Base-by-base conservation (phyloP, 2,797 vertebrate genomes). In the Tokudaia muenninki region DNA sequence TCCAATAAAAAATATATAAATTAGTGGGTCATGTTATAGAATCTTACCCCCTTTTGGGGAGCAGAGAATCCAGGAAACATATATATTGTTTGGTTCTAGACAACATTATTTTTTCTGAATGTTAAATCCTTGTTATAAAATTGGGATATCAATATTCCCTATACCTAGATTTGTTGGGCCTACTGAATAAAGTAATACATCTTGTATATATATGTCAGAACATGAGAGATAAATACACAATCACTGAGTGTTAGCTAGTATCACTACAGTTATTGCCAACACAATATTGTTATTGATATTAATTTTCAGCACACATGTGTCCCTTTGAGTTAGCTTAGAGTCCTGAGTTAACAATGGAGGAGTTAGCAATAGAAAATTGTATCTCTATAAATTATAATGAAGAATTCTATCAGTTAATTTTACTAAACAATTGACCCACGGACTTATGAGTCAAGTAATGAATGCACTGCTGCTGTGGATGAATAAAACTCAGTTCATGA, bases 321-420 rank as follows among this genome's bases (percentile, higher is more conserved):
- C 55, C 55, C n/a, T 82, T 82, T 22, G 26, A 44, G 81, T 63
- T 63, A 83, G 57, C n/a, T 24, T 41, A 83, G 81, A 83, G 17
- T 63, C 6, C 81, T 11, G 37, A 63, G 13, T 44, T 83, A 83
- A 31, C 7, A 26, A 31, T 12, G 44, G 37, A 83, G n/a, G 55
- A 83, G 57, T 63, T 61, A 83, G 37, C 14, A 44, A 44, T 63
- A 29, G 8, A 83, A 83, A 63, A 22, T 59, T 83, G 57, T 11
- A 26, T 37, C 3, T 82, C 91, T 95, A 82, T 24, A 31, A 79
- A 50, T 61, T 95, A 72, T 78, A 92, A 90, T 63, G 52, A 96
- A n/a, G n/a, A 95, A 95, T 77, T 3, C 6, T 7, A 80, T 70
- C 22, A 79, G 82, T 87, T 77, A 84, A 79, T 87, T 55, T 96